Conservation (phyloP, 2,888 invertebrate species). For the Chrysopilus asiliformis region DNA sequence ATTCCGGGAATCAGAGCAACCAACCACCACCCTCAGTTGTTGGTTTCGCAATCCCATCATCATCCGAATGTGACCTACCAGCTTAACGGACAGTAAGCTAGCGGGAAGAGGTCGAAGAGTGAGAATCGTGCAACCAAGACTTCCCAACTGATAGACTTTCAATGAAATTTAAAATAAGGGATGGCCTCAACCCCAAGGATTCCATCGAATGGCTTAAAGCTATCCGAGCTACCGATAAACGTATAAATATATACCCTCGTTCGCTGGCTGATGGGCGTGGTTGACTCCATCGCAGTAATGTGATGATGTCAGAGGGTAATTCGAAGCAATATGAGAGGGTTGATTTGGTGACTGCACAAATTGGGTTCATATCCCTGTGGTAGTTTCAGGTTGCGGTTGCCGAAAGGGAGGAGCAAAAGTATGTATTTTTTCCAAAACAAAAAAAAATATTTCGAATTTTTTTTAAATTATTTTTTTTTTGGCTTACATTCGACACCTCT, state of each 20-base stretch:
- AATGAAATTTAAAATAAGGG: slow-evolving; percentile 13
- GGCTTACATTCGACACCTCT: too few relatives aligned
- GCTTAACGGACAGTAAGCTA: slow-evolving; percentile 12
- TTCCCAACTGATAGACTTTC: slow-evolving; percentile 12
- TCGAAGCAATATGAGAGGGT: slow-evolving; percentile 23
- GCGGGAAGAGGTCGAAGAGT: slow-evolving; percentile 4
- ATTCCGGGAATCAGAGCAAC: too few relatives aligned
- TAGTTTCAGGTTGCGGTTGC: slow-evolving; percentile 2
- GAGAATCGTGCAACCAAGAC: slow-evolving; percentile 10
- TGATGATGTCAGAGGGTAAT: slow-evolving; percentile 14
- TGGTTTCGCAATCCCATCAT: too few relatives aligned
- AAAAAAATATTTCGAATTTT: too few relatives aligned
- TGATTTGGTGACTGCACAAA: slow-evolving; percentile 37
- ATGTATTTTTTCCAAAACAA: too few relatives aligned
- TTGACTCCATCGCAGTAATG: slow-evolving; percentile 14
- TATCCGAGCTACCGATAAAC: too few relatives aligned
- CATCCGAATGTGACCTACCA: slow-evolving; percentile 16
- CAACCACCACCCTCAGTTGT: too few relatives aligned
- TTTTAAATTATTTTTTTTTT: too few relatives aligned
- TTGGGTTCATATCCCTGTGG: slow-evolving; percentile 30
- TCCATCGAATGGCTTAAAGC: too few relatives aligned
- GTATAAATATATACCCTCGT: too few relatives aligned
- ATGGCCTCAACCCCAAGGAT: slow-evolving; percentile 7
- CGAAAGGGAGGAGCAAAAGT: too few relatives aligned
- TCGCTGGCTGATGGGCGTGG: slow-evolving; percentile 11